Percentiles rank a stretch among this genome's conserved stretches.
These are phyloP conservation scores for Saccostrea cuccullata DNA, from an alignment of 1,140 invertebrate species.

Conservation along the genomic window DNA sequence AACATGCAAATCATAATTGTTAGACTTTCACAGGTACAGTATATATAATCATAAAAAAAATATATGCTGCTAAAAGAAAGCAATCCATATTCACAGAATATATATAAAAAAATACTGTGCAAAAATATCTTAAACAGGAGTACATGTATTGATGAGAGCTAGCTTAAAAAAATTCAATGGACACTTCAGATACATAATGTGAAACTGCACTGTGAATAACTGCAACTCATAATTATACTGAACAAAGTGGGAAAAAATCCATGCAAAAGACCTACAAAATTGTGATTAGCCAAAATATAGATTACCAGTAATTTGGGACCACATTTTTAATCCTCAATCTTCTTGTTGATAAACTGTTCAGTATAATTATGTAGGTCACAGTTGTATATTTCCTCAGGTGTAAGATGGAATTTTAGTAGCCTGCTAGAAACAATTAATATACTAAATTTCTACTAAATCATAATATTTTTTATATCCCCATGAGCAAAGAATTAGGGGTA, in stretches of 20 bases:
- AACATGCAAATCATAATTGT: too few relatives aligned
- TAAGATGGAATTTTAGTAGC: neutral
- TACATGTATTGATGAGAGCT: too few relatives aligned
- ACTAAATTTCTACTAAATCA: neutral
- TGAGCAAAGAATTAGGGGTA: too few relatives aligned
- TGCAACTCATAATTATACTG: constrained; percentile 25
- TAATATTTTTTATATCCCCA: neutral
- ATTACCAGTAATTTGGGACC: constrained; percentile 26
- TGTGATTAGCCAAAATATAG: neutral
- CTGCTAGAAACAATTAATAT: neutral
- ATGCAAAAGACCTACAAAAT: neutral
- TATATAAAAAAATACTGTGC: too few relatives aligned
- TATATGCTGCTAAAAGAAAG: too few relatives aligned
- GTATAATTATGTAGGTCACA: constrained; percentile 28
- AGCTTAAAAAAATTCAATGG: too few relatives aligned
- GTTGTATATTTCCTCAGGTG: neutral
- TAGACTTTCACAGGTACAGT: too few relatives aligned
- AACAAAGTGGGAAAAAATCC: constrained; percentile 1
- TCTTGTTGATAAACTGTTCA: constrained; percentile 1
- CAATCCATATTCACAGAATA: too few relatives aligned
- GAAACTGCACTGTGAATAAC: neutral
- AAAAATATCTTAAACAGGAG: too few relatives aligned
- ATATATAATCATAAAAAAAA: too few relatives aligned
- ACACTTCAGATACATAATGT: too few relatives aligned
- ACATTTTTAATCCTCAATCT: neutral